Percentiles rank a stretch among this genome's conserved stretches.
These are phyloP conservation scores for Cylindroiulus punctatus DNA, from an alignment of 2,888 invertebrate species.

Conservation along the genomic window DNA sequence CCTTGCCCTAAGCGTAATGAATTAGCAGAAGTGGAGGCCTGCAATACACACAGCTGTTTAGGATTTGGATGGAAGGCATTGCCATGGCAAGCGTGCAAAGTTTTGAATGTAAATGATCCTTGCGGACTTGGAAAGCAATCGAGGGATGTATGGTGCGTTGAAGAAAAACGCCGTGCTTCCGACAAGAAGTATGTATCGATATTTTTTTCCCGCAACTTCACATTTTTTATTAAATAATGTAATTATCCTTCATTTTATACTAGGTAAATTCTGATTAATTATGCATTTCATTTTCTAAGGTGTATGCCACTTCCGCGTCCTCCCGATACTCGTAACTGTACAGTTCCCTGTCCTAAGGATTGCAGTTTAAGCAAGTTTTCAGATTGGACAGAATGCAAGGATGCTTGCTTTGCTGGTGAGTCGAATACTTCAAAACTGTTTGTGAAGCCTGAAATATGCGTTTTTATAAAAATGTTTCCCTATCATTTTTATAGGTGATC, in stretches of 20 bases:
- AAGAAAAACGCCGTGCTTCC: background rate
- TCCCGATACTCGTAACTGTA: slow-evolving; percentile 53
- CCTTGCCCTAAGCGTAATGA: slow-evolving; percentile 71
- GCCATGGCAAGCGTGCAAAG: slow-evolving; percentile 60
- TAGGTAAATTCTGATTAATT: background rate
- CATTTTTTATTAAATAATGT: background rate
- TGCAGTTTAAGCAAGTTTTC: slow-evolving; percentile 57
- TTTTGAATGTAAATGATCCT: slow-evolving; percentile 50
- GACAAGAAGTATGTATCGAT: background rate
- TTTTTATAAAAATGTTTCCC: background rate
- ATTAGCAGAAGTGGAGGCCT: slow-evolving; percentile 71
- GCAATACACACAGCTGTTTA: slow-evolving; percentile 63
- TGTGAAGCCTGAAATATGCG: background rate
- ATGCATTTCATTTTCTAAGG: slow-evolving; percentile 37
- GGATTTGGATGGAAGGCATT: slow-evolving; percentile 60
- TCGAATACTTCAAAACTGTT: background rate
- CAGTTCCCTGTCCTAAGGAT: slow-evolving; percentile 58
- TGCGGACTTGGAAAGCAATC: slow-evolving; percentile 57
- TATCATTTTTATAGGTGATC: slow-evolving; percentile 22
- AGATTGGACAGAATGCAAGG: slow-evolving; percentile 59
- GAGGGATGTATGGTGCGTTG: slow-evolving; percentile 57
- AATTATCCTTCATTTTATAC: background rate
- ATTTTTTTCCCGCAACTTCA: background rate
- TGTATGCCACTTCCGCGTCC: slow-evolving; percentile 58
- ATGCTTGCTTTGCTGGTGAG: slow-evolving; percentile 55